Base-by-base conservation (phyloP, 2,888 invertebrate species). In the Protodeltote pygarga region DNA sequence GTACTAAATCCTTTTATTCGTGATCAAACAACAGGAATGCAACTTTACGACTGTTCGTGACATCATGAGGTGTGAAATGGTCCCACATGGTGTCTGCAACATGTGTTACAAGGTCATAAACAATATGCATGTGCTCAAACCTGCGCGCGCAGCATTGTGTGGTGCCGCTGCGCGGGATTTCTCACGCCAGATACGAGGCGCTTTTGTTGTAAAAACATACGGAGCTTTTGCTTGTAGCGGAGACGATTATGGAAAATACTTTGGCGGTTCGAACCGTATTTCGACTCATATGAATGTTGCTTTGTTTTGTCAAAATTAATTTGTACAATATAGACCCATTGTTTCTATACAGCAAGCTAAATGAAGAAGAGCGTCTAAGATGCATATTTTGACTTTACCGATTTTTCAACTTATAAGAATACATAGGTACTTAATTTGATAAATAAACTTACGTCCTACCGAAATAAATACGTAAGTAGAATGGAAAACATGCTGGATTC, bases 11-110 rank as follows among this genome's bases (percentile, higher is more conserved):
- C 19, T 13, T 2, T 11, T n/a, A 11, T 15, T 9, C 29, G 11
- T 1, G 10, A 9, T 3, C 3, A 5, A 11, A 1, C 2, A 4
- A 2, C 10, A 4, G 9, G 21, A 23, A 3, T 3, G 3, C 10
- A 10, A 5, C 23, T 23, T 5, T 4, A 5, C 23, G 10, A 3
- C 9, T 37, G 11, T 6, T n/a, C 55, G 46, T 44, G 37, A 44
- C 32, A 15, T 25, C 13, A 25, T 2, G 20, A 29, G 54, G 63
- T 55, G 57, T 45, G 24, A 19, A 62, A 34, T 37, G 20, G 57
- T 62, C 57, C 47, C 38, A 45, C 63, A 45, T 34, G 57, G 38
- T 55, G 55, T 23, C 13, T 33, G 3, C 47, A 34, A 62, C 55
- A 38, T 19, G 33, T 45, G 62, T 37, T 2, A 48, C 25, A 23